phyloP scores from a whole-genome alignment of 2,888 invertebrate genomes.

The Hoplodrina blanda region DNA sequence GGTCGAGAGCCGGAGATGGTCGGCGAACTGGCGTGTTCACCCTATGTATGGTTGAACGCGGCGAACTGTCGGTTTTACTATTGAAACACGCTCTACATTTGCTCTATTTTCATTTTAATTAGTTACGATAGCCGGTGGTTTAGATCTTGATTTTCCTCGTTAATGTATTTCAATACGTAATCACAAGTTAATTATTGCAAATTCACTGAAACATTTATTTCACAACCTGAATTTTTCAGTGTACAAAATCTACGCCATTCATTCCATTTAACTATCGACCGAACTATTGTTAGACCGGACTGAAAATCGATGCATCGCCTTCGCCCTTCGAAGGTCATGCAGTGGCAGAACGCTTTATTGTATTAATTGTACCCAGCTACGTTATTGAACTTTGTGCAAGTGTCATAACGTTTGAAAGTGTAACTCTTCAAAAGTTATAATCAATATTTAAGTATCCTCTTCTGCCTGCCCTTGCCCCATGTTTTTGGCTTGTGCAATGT shows the following conservation, averaged over 20 bases:
- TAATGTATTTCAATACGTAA: conserved; percentile 23
- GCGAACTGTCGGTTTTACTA: conserved; percentile 30
- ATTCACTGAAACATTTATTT: conserved; percentile 6
- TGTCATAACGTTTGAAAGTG: background rate
- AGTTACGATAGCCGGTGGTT: conserved; percentile 18
- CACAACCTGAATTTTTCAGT: conserved; percentile 2
- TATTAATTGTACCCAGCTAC: conserved; percentile 7
- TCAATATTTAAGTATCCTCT: background rate
- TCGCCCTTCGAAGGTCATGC: conserved; percentile 44
- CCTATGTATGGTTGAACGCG: conserved; percentile 22
- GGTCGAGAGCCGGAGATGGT: too few species aligned
- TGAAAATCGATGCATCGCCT: conserved; percentile 49
- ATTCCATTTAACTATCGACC: conserved; percentile 33
- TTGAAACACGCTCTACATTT: conserved; percentile 31
- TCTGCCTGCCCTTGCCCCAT: background rate
- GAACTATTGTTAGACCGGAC: conserved; percentile 43
- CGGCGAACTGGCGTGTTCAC: too few species aligned
- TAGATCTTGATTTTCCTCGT: conserved; percentile 16
- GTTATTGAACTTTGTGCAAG: conserved; percentile 13
- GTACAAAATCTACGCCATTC: conserved; percentile 10
- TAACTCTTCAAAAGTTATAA: background rate
- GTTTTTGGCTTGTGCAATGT: background rate
- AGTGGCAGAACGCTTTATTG: conserved; percentile 28
- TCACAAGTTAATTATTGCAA: conserved; percentile 2
- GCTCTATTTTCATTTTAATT: conserved; percentile 40